Conservation (phyloP, 2,113 vertebrate species). For the Carassius auratus region DNA sequence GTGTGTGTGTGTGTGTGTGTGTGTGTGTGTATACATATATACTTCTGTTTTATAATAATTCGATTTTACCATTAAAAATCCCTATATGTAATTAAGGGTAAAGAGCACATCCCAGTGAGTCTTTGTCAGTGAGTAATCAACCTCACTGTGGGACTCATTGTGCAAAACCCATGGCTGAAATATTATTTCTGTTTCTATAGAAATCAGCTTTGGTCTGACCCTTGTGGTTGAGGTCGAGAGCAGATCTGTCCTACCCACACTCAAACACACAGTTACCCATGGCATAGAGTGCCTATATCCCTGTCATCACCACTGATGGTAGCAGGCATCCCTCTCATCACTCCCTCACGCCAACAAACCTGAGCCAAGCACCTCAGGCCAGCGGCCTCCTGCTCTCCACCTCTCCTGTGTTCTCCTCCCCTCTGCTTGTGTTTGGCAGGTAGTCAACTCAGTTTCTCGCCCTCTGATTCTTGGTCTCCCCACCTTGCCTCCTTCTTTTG, state of each 20-base stretch:
- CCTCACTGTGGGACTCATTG: constrained; percentile 13
- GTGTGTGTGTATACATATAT: no score
- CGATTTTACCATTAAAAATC: not conserved
- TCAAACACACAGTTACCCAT: constrained; percentile 14
- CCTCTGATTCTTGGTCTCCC: constrained; percentile 31
- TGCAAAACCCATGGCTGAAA: constrained; percentile 24
- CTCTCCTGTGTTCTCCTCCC: not conserved
- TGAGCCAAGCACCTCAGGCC: constrained; percentile 23
- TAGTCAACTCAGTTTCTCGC: constrained; percentile 51
- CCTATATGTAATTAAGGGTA: not conserved
- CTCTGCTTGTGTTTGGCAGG: constrained; percentile 38
- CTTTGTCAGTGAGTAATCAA: not conserved
- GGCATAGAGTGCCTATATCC: constrained; percentile 1
- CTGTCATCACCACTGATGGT: not conserved
- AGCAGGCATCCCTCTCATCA: not conserved
- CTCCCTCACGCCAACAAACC: constrained; percentile 10
- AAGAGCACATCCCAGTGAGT: not conserved
- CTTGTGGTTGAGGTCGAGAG: constrained; percentile 24
- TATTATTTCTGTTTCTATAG: constrained; percentile 51
- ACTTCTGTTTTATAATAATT: no score
- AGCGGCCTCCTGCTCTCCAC: not conserved
- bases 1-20: no score
- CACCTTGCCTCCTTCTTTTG: not conserved
- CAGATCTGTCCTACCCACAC: not conserved
- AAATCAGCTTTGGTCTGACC: constrained; percentile 22